phyloP scores from a whole-genome alignment of 2,888 invertebrate species.

The Stramonita haemastoma region DNA sequence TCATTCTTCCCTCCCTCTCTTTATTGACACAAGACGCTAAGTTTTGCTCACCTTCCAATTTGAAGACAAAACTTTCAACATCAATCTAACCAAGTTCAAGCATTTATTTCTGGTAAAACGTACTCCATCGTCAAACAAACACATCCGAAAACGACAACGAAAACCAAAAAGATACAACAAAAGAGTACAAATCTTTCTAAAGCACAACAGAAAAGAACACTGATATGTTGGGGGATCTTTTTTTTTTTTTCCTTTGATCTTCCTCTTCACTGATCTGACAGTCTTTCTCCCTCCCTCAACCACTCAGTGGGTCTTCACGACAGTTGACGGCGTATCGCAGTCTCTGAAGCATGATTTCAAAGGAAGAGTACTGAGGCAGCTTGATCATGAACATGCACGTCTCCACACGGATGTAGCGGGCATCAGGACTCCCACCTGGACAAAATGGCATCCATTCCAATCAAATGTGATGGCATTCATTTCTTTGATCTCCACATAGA shows the following conservation, averaged over 20 bases:
- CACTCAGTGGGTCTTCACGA: conserved; percentile 76
- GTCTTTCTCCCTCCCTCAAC: conserved; percentile 53
- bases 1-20: neutral
- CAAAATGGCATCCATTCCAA: neutral
- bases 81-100: no score
- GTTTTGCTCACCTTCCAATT: no score
- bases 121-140: neutral
- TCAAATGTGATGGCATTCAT: no score
- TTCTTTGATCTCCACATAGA: no score
- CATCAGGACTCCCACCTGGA: conserved; percentile 67
- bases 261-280: neutral
- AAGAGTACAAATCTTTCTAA: neutral
- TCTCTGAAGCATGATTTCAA: conserved; percentile 74
- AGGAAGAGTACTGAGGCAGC: conserved; percentile 75
- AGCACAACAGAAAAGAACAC: conserved; percentile 25
- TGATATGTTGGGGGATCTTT: conserved; percentile 12
- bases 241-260: neutral
- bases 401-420: conserved; percentile 75
- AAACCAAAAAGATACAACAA: neutral
- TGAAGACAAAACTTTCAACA: no score
- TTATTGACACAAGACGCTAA: neutral
- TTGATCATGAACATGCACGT: conserved; percentile 78
- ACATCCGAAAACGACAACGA: neutral
- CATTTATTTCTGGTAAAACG: no score
- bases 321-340: conserved; percentile 76